Evolutionary conservation across 2,113 vertebrate species (phyloP), one percentile per base, ranked within the genome.

Genomic region (Pogona vitticeps): DNA sequence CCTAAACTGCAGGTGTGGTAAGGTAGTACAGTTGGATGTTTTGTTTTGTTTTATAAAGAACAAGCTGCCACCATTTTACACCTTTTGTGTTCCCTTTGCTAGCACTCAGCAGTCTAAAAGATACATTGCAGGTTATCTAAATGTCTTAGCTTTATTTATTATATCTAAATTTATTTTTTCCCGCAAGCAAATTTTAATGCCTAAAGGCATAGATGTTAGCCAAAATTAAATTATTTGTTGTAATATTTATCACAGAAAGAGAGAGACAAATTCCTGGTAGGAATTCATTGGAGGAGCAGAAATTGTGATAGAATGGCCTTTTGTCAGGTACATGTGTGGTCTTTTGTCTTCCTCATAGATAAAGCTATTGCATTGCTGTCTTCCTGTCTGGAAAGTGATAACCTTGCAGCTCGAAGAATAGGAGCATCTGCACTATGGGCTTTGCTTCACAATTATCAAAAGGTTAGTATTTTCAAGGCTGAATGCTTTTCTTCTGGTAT

Each of bases 341-440:
- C 84, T 83, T 73, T 59, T 81, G 12, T 88, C 82, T 88, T 67
- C 77, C 58, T 86, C 89, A 84, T 95, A 99, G 99, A 98, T 90
- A 97, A 97, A 94, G 96, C 97, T 1, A 87, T 99, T 80, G 91
- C 93, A 36, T 92, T 97, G 67, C 90, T 99, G 1, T 93, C 97
- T 56, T 86, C 94, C 82, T 98, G 97, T 92, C 95, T 99, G 94
- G 97, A 97, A 91, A 98, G 96, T 89, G 95, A 96, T 87, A 97
- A 93, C 81, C 86, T 71, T 52, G 92, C 94, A 73, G 92, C 93
- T 63, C 96, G 96, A 85, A 97, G 97, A 90, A 96, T 98, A 63
- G 98, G 98, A 88, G 98, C 98, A 1, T 97, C 98, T 80, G 97
- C 98, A 0, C 96, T 99, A 52, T 99, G 99, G 98, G 98, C 99